A percentile compares a stretch with the other conserved stretches of the same genome.
These are phyloP conservation scores for Lates calcarifer DNA, from an alignment of 2,113 vertebrate genomes.

Conservation along the genomic window DNA sequence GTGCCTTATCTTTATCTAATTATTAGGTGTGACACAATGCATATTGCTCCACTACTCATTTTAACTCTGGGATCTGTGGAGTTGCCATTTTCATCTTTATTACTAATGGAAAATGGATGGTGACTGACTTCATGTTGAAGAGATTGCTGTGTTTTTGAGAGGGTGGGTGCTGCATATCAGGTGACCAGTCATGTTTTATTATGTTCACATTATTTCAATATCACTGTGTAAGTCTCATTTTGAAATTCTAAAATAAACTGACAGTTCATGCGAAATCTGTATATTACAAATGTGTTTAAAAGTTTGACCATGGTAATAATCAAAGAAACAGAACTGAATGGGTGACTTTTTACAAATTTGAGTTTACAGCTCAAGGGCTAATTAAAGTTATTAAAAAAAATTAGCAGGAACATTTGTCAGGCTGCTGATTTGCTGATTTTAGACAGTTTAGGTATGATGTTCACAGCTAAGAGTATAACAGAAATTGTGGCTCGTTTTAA, in stretches of 20 bases:
- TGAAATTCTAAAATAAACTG: constrained; percentile 14
- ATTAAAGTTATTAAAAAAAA: too few species aligned
- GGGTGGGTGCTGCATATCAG: constrained; percentile 37
- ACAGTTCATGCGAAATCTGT: background rate
- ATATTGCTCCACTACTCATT: background rate
- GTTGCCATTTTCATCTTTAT: constrained; percentile 1
- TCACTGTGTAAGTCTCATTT: constrained; percentile 34
- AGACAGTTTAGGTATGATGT: too few species aligned
- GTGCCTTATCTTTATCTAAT: constrained; percentile 64
- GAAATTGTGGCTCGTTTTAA: too few species aligned
- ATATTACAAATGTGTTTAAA: background rate
- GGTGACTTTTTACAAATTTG: background rate
- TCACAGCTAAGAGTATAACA: background rate
- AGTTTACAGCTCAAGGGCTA: background rate
- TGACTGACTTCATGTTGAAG: background rate
- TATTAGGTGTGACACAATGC: background rate
- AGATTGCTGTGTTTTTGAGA: background rate
- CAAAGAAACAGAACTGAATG: background rate
- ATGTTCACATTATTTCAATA: constrained; percentile 35
- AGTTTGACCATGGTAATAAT: background rate
- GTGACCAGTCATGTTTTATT: constrained; percentile 26
- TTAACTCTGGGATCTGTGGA: background rate
- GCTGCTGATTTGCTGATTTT: too few species aligned
- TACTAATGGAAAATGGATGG: background rate
- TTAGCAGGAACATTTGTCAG: too few species aligned